phyloP scores from a whole-genome alignment of 1,140 invertebrate species.

The Drosophila kepulauana region DNA sequence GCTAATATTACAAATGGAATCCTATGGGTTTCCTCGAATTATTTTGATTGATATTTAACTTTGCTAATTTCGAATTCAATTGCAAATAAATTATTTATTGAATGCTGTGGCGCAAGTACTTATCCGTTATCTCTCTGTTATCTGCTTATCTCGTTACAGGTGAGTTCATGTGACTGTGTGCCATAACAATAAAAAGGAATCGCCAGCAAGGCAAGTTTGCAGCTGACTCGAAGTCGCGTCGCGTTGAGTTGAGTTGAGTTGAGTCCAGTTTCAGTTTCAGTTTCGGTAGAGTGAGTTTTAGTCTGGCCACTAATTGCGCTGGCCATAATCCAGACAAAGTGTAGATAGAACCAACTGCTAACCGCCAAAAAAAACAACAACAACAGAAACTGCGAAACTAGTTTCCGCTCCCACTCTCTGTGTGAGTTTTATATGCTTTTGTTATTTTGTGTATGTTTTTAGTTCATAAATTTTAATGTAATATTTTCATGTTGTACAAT shows the following conservation, averaged over 20 bases:
- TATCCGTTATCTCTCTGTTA: constrained; percentile 35
- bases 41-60: not conserved
- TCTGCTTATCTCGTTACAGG: constrained; percentile 41
- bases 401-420: not conserved
- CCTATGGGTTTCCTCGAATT: not conserved
- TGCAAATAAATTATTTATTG: constrained; percentile 1
- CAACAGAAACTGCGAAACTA: not conserved
- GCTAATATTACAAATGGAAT: too few species aligned
- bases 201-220: constrained; percentile 1
- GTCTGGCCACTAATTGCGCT: constrained; percentile 55
- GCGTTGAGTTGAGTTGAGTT: too few species aligned
- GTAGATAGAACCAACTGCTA: constrained; percentile 14
- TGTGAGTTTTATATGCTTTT: constrained; percentile 4
- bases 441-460: constrained; percentile 31
- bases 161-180: constrained; percentile 14
- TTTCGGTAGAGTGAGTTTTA: not conserved
- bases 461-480: constrained; percentile 78
- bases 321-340: constrained; percentile 12
- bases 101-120: constrained; percentile 10
- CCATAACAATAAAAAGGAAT: constrained; percentile 18
- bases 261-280: too few species aligned
- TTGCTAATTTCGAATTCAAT: not conserved
- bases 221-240: not conserved
- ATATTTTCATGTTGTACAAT: constrained; percentile 78
- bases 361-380: not conserved